Base-by-base conservation (phyloP, 2,797 vertebrate genomes). In the Silurus aristotelis region DNA sequence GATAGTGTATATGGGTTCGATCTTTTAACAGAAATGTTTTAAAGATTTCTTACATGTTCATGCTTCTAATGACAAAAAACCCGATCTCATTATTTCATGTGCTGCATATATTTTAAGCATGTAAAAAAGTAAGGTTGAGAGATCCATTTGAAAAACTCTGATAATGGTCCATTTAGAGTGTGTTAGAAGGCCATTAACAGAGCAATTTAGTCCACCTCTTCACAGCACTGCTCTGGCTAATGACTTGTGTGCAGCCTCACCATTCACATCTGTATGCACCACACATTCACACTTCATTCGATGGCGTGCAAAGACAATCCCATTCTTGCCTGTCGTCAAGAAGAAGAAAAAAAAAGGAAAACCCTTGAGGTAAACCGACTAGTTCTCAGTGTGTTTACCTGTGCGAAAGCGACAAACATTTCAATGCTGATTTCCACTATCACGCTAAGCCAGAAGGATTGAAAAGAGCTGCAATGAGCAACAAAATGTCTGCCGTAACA, bases 141-240 rank as follows among this genome's bases (percentile, higher is more conserved):
- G 83, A 70, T 86, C 86, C 68, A 86, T 88, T 88, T 88, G 78
- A 85, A 86, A 86, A 85, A 75, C 83, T 88, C 87, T 83, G 80
- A 87, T 88, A 87, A 89, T 88, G 82, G 87, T 83, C 88, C 87
- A 89, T 90, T 89, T 90, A 86, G 82, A 79, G 48, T 83, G 77
- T 84, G 85, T 86, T 87, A 85, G 85, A 83, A 85, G 83, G 83
- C 89, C 87, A 88, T 89, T 89, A 88, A 83, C 86, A 86, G 87
- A 80, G 84, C 87, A 87, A 87, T 88, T 90, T 87, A 84, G 84
- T 72, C 86, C 80, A 84, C 75, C 87, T 88, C 85, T 87, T 83
- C 73, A 83, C 71, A 87, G 81, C 73, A 19, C 80, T 46, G 73
- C 78, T 85, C 61, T 46, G 75, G 76, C 87, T 90, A 89, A 87